These are phyloP conservation scores for Sphyrna mokarran DNA, from an alignment of 2,113 vertebrate genomes.

Conservation along the genomic window DNA sequence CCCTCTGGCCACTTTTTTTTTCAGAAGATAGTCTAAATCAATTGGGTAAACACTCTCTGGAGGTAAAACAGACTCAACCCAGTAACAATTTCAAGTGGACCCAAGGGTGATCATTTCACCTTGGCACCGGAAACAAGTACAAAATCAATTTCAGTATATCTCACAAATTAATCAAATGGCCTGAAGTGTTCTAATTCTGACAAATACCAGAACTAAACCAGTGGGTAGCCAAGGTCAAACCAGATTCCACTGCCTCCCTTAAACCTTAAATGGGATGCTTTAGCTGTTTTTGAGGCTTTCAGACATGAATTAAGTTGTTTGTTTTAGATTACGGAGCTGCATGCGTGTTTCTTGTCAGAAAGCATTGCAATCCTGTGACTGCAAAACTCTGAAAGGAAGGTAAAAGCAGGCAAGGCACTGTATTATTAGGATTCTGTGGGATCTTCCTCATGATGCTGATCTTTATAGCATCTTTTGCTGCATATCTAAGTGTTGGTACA, in stretches of 20 bases:
- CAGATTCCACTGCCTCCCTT: not conserved
- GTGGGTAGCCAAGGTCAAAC: not conserved
- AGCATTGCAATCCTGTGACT: no score
- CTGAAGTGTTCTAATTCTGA: not conserved
- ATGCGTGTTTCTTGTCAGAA: no score
- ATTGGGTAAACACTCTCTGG: not conserved
- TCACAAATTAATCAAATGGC: not conserved
- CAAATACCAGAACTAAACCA: not conserved
- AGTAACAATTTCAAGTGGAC: not conserved
- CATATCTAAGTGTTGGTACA: not conserved
- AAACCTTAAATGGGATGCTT: not conserved
- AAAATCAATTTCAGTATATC: not conserved
- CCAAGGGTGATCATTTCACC: not conserved
- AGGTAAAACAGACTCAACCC: not conserved
- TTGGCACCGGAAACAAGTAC: not conserved
- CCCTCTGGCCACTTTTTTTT: not conserved
- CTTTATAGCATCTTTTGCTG: not conserved
- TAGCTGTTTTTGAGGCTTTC: not conserved
- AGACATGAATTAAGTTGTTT: not conserved
- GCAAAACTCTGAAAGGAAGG: not conserved
- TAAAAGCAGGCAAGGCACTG: not conserved
- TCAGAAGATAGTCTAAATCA: not conserved
- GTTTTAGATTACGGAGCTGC: not conserved
- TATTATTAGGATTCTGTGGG: not conserved
- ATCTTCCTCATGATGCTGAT: not conserved